phyloP scores from a whole-genome alignment of 2,888 invertebrate genomes.

The Rotaria sp. region DNA sequence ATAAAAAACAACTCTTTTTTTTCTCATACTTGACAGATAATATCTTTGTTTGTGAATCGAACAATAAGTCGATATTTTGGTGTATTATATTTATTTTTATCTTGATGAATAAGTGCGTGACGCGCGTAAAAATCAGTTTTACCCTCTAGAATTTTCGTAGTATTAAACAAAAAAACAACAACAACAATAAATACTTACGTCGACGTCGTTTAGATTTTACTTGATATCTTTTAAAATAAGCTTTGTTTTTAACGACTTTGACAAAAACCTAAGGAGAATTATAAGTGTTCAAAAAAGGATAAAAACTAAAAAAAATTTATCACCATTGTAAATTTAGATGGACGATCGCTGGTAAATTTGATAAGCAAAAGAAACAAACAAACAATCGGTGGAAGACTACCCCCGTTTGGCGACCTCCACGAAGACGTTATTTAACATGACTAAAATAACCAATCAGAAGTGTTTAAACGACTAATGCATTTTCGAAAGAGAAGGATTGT shows the following conservation, averaged over 20 bases:
- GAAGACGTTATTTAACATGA: not conserved
- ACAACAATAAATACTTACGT: slow-evolving; percentile 46
- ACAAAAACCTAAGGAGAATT: slow-evolving; percentile 74
- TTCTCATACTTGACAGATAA: slow-evolving; percentile 74
- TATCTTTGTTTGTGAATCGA: slow-evolving; percentile 91
- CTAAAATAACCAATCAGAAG: not conserved
- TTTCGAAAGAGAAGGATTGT: not conserved
- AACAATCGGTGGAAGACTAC: slow-evolving; percentile 2
- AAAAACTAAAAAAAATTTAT: not conserved
- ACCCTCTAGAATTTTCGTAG: slow-evolving; percentile 64
- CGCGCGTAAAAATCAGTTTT: slow-evolving; percentile 99
- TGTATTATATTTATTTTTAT: slow-evolving; percentile 99
- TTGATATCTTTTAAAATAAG: slow-evolving; percentile 98
- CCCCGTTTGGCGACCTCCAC: slow-evolving; percentile 4
- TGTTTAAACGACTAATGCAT: not conserved
- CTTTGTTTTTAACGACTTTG: slow-evolving; percentile 98
- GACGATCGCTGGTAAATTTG: slow-evolving; percentile 19
- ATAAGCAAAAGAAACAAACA: slow-evolving; percentile 24
- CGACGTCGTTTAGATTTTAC: slow-evolving; percentile 59
- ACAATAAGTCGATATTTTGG: slow-evolving; percentile 97
- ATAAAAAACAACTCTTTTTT: not conserved
- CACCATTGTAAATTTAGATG: slow-evolving; percentile 12
- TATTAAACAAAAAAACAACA: not conserved
- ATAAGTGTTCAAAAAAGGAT: not conserved
- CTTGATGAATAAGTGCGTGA: slow-evolving; percentile 88